Evolutionary conservation across 2,113 vertebrate genomes (phyloP), one percentile per base, ranked within the genome.

Genomic region (Psittacus erithacus): DNA sequence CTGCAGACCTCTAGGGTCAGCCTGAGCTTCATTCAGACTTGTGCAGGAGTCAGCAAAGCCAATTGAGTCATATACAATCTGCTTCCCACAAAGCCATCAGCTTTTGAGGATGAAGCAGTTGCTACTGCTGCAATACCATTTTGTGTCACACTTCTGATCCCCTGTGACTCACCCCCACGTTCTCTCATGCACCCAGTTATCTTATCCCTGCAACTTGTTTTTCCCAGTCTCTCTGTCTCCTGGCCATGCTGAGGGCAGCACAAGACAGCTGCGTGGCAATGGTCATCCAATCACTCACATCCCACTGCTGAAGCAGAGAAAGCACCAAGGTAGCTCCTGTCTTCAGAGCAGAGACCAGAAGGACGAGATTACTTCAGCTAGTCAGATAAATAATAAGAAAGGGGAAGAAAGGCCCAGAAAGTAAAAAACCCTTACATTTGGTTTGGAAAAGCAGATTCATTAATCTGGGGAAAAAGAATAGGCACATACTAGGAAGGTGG

Each of bases 1-100:
- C 80, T 94, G 69, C 60, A 94, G 76, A 93, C 52, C 90, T 83
- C 80, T 10, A 35, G 52, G 88, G 79, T 83, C 85, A 93, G 92
- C 79, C 87, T 86, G 78, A 75, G 76, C 90, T 95, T 81, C 93
- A 88, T 83, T 90, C 88, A 94, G 31, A 71, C 88, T 95, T 94
- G 57, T 78, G 88, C 88, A 92, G 76, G 64, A 95, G 93, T 96
- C 95, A 97, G 95, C 95, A 94, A 83, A 94, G 90, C 60, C 82
- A 83, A 20, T 1, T 88, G 92, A 96, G 73, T 97, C 95, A 96
- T 13, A 41, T 0, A 12, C 86, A 82, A 55, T 83, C 90, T 74
- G 64, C 64, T 92, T 92, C 76, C 90, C 88, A 88, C 79, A 94
- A 57, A 92, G 73, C 64, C 92, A 92, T 59, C 69, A 75, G 76